A percentile compares a stretch with the other conserved stretches of the same genome.
Conservation (phyloP, 2,888 invertebrate genomes). For the Oscheius sp. region DNA sequence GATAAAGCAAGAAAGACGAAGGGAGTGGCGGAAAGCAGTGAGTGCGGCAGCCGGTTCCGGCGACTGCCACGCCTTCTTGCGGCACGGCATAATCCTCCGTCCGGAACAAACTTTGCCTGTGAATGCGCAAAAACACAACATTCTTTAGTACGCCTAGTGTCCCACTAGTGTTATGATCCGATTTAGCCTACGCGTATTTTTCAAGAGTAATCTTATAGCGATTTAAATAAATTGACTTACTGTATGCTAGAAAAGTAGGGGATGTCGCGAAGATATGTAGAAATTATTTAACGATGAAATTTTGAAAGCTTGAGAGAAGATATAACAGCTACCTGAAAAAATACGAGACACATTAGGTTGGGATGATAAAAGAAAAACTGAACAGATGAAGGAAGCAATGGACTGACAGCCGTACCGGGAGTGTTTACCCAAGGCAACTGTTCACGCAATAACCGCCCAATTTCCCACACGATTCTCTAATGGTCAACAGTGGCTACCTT, state of each 20-base stretch:
- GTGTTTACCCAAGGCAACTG: constrained; percentile 34
- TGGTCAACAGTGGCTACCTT: neutral
- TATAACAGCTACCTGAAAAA: neutral
- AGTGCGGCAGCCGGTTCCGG: constrained; percentile 38
- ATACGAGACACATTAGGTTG: neutral
- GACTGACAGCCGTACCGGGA: constrained; percentile 36
- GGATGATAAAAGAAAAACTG: neutral
- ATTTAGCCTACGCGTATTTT: no score
- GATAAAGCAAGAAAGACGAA: constrained; percentile 32
- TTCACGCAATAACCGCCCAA: constrained; percentile 35
- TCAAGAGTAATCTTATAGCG: no score
- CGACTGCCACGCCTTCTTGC: constrained; percentile 36
- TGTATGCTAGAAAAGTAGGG: no score
- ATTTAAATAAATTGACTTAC: no score
- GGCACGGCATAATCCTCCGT: constrained; percentile 36
- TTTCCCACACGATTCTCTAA: constrained; percentile 17
- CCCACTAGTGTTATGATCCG: neutral
- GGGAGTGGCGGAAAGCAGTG: constrained; percentile 28
- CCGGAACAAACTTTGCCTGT: constrained; percentile 36
- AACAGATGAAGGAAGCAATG: constrained; percentile 12
- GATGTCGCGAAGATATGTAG: neutral
- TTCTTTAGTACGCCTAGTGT: constrained; percentile 7
- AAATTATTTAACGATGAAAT: neutral
- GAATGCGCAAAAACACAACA: constrained; percentile 33
- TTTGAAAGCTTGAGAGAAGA: neutral